These are phyloP conservation scores for Meliscaeva auricollis DNA, from an alignment of 2,888 invertebrate species.

Conservation along the genomic window DNA sequence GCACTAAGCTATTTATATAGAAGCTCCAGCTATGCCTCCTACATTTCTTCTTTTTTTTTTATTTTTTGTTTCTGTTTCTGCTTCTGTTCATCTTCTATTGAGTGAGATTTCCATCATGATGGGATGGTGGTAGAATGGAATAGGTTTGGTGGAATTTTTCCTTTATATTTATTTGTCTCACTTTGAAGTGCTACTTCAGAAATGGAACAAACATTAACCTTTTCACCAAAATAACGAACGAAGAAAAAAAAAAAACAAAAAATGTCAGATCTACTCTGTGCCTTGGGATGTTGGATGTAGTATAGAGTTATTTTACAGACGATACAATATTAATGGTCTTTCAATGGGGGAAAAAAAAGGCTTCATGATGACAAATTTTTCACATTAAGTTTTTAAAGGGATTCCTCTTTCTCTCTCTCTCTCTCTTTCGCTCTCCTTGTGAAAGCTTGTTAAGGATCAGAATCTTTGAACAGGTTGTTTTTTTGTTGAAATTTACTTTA, in stretches of 20 bases:
- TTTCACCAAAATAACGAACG: constrained; percentile 20
- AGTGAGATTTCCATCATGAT: constrained; percentile 3
- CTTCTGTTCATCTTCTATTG: background rate
- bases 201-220: constrained; percentile 69
- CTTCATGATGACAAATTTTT: constrained; percentile 43
- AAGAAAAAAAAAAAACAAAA: constrained; percentile 9
- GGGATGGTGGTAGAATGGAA: constrained; percentile 21
- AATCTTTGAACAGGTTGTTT: constrained; percentile 37
- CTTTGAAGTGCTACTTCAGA: constrained; percentile 68
- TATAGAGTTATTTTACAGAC: constrained; percentile 33
- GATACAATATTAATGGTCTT: constrained; percentile 44
- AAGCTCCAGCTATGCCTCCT: constrained; percentile 7
- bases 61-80: background rate
- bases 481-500: constrained; percentile 30
- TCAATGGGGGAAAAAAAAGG: constrained; percentile 26
- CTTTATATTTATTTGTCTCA: constrained; percentile 67
- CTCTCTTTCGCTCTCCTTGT: background rate
- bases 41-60: background rate
- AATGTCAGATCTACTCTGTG: background rate
- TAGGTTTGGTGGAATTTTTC: constrained; percentile 24
- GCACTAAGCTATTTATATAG: background rate
- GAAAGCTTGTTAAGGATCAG: constrained; percentile 29
- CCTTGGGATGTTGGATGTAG: constrained; percentile 11
- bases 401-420: background rate
- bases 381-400: constrained; percentile 37